Evolutionary conservation across 1,140 invertebrate genomes (phyloP).

Genomic region (Danaus melanippus): DNA sequence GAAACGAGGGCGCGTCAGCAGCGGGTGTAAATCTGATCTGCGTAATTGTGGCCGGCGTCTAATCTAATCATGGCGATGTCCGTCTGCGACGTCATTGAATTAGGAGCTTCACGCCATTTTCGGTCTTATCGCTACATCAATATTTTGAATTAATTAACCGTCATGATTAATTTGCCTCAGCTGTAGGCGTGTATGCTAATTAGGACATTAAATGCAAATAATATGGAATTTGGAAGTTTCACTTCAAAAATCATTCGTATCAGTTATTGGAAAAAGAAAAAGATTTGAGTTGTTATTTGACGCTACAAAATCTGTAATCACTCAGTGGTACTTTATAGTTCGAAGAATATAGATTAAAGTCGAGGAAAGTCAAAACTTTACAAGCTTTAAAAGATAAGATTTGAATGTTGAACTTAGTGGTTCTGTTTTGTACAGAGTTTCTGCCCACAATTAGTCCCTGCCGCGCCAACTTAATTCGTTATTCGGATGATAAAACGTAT

Average conservation of each 20-base stretch:
- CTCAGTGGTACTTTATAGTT: constrained; percentile 48
- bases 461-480: constrained; percentile 38
- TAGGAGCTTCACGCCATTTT: constrained; percentile 41
- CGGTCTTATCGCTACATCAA: constrained; percentile 32
- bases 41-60: constrained; percentile 66
- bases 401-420: constrained; percentile 57
- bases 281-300: too few relatives aligned
- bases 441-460: background rate
- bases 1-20: constrained; percentile 15
- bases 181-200: too few relatives aligned
- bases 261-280: too few relatives aligned
- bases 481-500: constrained; percentile 44
- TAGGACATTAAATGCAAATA: too few relatives aligned
- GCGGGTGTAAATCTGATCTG: constrained; percentile 64
- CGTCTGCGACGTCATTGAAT: constrained; percentile 61
- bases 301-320: too few relatives aligned
- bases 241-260: too few relatives aligned
- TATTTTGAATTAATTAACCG: constrained; percentile 33
- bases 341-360: constrained; percentile 61
- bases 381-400: constrained; percentile 59
- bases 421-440: constrained; percentile 19
- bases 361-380: constrained; percentile 65
- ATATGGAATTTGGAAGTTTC: too few relatives aligned
- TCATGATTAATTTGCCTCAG: background rate
- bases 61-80: constrained; percentile 63